phyloP scores from a whole-genome alignment of 2,888 invertebrate species.

The Xanthia togata region DNA sequence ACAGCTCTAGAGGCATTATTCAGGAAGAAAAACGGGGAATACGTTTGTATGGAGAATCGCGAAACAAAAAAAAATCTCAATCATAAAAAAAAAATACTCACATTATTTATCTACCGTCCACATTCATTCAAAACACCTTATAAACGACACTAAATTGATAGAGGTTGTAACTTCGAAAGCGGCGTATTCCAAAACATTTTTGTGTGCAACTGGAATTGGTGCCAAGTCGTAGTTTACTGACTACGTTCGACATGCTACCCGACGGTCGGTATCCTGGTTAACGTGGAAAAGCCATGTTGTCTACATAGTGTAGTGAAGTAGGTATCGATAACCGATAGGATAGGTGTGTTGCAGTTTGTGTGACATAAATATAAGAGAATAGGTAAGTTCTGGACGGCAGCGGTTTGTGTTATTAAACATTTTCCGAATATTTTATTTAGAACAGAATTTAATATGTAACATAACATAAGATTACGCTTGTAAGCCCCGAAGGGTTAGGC shows the following conservation, averaged over 20 bases:
- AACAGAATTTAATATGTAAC: too few relatives aligned
- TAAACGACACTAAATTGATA: constrained; percentile 1
- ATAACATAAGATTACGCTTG: too few relatives aligned
- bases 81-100: too few relatives aligned
- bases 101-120: neutral
- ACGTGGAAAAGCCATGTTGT: constrained; percentile 43
- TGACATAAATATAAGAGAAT: neutral
- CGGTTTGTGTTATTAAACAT: too few relatives aligned
- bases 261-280: constrained; percentile 23
- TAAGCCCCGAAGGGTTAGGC: too few relatives aligned
- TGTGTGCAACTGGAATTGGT: constrained; percentile 37
- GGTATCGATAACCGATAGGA: neutral
- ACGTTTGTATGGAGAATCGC: too few relatives aligned
- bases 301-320: neutral
- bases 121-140: neutral
- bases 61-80: too few relatives aligned
- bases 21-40: too few relatives aligned
- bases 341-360: neutral
- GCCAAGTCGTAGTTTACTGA: constrained; percentile 57
- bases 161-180: constrained; percentile 5
- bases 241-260: constrained; percentile 47
- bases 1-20: too few relatives aligned
- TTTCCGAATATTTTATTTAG: too few relatives aligned
- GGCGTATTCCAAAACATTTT: constrained; percentile 47
- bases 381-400: neutral